Percentiles rank a stretch among this genome's conserved stretches.
Conservation (phyloP, 2,888 invertebrate species). For the Oasisia sp. region DNA sequence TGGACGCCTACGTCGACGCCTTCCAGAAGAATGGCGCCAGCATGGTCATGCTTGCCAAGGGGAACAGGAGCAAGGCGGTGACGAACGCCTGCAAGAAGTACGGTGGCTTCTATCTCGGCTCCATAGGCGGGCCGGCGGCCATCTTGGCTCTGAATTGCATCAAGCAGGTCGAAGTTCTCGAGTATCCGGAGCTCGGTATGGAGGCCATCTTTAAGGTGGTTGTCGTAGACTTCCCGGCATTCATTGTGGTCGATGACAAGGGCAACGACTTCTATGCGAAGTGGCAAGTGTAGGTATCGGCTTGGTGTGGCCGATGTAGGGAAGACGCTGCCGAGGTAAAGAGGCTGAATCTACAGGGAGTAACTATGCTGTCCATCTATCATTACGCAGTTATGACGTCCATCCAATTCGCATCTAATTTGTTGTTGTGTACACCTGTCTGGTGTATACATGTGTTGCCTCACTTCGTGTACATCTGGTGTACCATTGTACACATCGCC, state of each 20-base stretch:
- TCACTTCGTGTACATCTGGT: no score
- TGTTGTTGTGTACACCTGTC: no score
- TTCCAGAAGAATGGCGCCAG: slow-evolving; percentile 65
- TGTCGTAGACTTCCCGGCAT: slow-evolving; percentile 66
- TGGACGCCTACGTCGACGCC: slow-evolving; percentile 65
- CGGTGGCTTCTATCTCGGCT: slow-evolving; percentile 66
- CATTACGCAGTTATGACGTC: no score
- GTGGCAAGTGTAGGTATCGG: slow-evolving; percentile 56
- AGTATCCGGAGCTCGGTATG: slow-evolving; percentile 66
- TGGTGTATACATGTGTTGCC: no score
- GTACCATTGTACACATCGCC: no score
- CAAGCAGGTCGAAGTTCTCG: slow-evolving; percentile 65
- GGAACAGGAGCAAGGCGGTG: slow-evolving; percentile 41
- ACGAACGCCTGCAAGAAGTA: slow-evolving; percentile 64
- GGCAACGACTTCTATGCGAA: slow-evolving; percentile 66
- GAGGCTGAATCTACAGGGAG: no score
- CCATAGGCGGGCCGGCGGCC: slow-evolving; percentile 66
- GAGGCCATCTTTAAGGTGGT: slow-evolving; percentile 65
- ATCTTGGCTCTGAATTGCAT: slow-evolving; percentile 66
- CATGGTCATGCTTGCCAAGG: slow-evolving; percentile 66
- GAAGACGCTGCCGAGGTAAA: no score
- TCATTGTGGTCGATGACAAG: slow-evolving; percentile 66
- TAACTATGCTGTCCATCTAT: no score
- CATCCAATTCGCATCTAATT: no score
- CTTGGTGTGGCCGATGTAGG: no score